Evolutionary conservation across 1,140 invertebrate species (phyloP), one percentile per base, ranked within the genome.

Genomic region (Doryteuthis pealeii): DNA sequence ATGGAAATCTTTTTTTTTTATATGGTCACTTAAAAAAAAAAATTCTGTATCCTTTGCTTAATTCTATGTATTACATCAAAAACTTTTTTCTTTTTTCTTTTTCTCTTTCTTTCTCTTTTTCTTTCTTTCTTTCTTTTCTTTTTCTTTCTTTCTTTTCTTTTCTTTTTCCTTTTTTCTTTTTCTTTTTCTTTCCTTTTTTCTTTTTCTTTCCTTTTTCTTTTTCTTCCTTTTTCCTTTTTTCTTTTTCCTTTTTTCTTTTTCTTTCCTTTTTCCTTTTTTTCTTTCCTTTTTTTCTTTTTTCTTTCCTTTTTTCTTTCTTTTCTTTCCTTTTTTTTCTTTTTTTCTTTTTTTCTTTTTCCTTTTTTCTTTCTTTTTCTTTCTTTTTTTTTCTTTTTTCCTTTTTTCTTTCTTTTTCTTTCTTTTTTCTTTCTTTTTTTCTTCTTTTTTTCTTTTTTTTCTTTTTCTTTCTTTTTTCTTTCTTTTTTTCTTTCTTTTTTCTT

Each of bases 401-500:
- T 10, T 40, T 10, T 40, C 35, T 40, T 10, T 40, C 35, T 40
- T 10, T 10, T 2, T 15, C 15, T 18, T 28, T 18, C 15, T 4
- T 58, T 15, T 58, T 4, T 58, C 54, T 4, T 2, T 18, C 15
- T 18, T 18, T 4, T 18, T 18, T 18, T 15, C 15, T 18, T 58
- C 54, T 18, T 2, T 4, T n/a, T 18, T 58, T 15, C 15, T 4
- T 28, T 15, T n/a, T 15, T 28, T 4, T 18, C 4, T 4, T 28
- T 15, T 28, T 4, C 15, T 15, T 58, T 4, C 15, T 18, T 18
- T 18, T 4, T 10, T 28, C 26, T 58, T 62, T 58, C 4, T 18
- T 22, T 68, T 28, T 68, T 45, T 73, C 66, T 73, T 66, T 71
- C 70, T 69, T 45, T 71, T 54, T 43, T 58, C 70, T 70, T 71